These are phyloP conservation scores for Acanthornis magna DNA, from an alignment of 2,797 vertebrate species.

Conservation along the genomic window DNA sequence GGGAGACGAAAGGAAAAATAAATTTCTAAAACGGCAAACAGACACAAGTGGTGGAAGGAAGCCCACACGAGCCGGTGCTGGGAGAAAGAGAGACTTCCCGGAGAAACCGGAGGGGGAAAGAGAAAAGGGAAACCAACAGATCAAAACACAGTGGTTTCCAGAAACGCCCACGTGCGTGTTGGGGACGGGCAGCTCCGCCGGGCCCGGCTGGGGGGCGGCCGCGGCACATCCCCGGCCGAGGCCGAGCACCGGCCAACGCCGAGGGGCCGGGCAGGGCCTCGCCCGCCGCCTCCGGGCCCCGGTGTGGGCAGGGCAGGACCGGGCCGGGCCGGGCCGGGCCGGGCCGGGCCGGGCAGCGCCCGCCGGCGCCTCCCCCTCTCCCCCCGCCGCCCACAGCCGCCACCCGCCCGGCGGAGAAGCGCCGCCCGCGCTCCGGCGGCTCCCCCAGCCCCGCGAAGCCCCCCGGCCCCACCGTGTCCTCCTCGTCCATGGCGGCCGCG, in stretches of 20 bases:
- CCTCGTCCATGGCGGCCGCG: conserved; percentile 48
- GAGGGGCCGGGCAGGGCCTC: not conserved
- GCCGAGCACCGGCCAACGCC: not conserved
- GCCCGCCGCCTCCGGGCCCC: not conserved
- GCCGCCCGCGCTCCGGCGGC: not conserved
- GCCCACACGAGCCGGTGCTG: not conserved
- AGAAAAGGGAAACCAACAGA: not conserved
- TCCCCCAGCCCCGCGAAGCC: not conserved
- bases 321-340: not conserved
- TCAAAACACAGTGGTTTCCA: not conserved
- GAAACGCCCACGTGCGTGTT: not conserved
- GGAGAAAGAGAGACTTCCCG: too few relatives aligned
- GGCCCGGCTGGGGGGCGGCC: not conserved
- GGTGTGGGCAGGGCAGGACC: not conserved
- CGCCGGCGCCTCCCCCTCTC: not conserved
- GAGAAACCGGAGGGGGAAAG: not conserved
- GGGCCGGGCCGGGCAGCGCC: not conserved
- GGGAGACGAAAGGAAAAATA: not conserved
- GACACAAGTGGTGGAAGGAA: rapidly evolving
- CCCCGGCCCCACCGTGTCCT: conserved; percentile 33
- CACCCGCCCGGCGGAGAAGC: not conserved
- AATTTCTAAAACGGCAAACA: too few relatives aligned
- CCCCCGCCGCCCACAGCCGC: not conserved
- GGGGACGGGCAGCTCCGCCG: not conserved
- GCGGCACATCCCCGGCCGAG: not conserved